These are phyloP conservation scores for Corythornis leucogaster DNA, from an alignment of 2,797 vertebrate species.

Conservation along the genomic window DNA sequence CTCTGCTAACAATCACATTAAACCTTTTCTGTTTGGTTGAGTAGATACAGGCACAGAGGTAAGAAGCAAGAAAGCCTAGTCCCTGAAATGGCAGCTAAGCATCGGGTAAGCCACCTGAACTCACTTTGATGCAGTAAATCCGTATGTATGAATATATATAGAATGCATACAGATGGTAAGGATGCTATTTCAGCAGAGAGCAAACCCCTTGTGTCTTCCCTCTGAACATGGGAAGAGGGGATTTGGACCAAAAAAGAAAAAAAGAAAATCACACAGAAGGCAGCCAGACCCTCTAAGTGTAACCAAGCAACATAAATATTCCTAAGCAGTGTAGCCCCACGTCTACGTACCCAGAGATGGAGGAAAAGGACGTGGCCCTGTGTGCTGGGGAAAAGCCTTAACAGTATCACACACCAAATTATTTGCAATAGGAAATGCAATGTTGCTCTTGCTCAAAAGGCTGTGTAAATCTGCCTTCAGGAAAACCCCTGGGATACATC, in stretches of 20 bases:
- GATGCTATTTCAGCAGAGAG: not conserved
- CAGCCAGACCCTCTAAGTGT: not conserved
- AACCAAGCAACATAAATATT: not conserved
- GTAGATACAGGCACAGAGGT: constrained; percentile 57
- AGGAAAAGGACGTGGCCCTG: not conserved
- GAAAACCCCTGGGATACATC: not conserved
- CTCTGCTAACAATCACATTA: constrained; percentile 23
- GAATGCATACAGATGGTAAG: rapidly evolving
- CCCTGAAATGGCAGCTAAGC: constrained; percentile 45
- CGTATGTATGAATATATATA: not conserved
- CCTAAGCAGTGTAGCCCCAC: not conserved
- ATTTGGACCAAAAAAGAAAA: not conserved
- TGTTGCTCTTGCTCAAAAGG: not conserved
- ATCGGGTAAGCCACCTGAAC: not conserved
- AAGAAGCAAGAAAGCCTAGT: constrained; percentile 56
- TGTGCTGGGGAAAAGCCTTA: not conserved
- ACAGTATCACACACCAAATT: not conserved
- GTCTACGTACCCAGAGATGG: not conserved
- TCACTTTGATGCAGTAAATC: not conserved
- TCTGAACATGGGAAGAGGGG: not conserved
- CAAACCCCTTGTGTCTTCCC: not conserved
- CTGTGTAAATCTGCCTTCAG: not conserved
- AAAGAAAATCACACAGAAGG: not conserved
- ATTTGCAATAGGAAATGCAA: not conserved
- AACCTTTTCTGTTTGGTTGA: constrained; percentile 25